These are phyloP conservation scores for Gymnobelideus leadbeateri DNA, from an alignment of 2,113 vertebrate species.

Conservation along the genomic window DNA sequence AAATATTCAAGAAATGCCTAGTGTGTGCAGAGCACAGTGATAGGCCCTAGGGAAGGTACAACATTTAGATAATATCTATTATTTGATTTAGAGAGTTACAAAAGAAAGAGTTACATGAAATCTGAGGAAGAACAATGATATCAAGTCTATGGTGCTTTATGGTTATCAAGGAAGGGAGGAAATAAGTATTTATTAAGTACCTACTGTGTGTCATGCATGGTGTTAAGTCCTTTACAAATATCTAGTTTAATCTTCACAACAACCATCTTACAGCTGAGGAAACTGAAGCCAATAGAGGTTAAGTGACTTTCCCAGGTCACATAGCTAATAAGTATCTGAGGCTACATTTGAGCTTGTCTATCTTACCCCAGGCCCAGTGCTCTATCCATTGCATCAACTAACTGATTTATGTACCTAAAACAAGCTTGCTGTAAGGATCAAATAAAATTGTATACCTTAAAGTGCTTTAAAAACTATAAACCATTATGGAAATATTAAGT, in stretches of 20 bases:
- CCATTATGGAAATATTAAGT: not conserved
- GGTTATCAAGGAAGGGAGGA: not conserved
- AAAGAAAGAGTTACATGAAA: not conserved
- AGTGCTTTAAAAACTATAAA: conserved; percentile 31
- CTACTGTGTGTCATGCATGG: not conserved
- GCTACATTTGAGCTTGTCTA: not conserved
- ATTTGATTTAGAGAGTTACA: not conserved
- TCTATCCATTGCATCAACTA: not conserved
- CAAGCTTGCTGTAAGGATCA: conserved; percentile 1
- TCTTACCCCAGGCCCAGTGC: not conserved
- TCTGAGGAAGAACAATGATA: not conserved
- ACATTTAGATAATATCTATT: not conserved
- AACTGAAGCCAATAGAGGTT: too few species aligned
- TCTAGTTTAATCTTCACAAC: not conserved
- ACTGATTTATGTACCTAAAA: not conserved
- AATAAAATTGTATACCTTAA: conserved; percentile 13
- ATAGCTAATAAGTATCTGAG: not conserved
- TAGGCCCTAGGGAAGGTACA: not conserved
- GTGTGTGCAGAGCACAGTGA: not conserved
- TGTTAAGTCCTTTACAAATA: not conserved
- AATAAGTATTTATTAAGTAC: not conserved
- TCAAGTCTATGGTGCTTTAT: not conserved
- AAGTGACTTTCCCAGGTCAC: too few species aligned
- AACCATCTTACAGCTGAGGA: not conserved
- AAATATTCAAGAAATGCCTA: not conserved